phyloP scores from a whole-genome alignment of 2,888 invertebrate genomes.

The Choreutis nemorana region DNA sequence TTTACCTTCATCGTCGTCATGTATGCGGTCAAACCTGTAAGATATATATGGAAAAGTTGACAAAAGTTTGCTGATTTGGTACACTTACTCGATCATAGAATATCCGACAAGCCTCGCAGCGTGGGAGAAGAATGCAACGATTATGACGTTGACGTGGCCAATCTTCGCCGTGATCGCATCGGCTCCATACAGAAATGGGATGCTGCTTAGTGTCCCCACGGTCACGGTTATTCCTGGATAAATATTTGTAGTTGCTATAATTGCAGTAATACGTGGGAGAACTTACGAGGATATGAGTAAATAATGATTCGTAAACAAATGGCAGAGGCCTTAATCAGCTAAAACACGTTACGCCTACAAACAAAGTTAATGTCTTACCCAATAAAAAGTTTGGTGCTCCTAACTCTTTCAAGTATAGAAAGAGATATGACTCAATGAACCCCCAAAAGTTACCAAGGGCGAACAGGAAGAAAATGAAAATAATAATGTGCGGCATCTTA shows the following conservation, averaged over 20 bases:
- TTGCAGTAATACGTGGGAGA: too few relatives aligned
- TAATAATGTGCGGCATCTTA: slow-evolving; percentile 79
- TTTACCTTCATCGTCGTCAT: too few relatives aligned
- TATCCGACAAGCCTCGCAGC: slow-evolving; percentile 83
- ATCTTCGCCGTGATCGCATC: slow-evolving; percentile 82
- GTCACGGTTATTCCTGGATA: slow-evolving; percentile 80
- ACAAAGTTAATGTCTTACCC: slow-evolving; percentile 60
- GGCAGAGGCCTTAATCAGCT: neutral
- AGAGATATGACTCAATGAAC: slow-evolving; percentile 88
- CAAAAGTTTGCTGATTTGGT: too few relatives aligned
- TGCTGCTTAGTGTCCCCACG: slow-evolving; percentile 82
- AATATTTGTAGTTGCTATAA: slow-evolving; percentile 14
- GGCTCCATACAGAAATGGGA: slow-evolving; percentile 85
- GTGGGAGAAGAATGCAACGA: slow-evolving; percentile 86
- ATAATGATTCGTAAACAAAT: neutral
- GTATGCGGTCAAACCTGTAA: too few relatives aligned
- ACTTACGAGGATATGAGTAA: too few relatives aligned
- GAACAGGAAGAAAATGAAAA: slow-evolving; percentile 83
- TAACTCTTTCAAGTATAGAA: slow-evolving; percentile 84
- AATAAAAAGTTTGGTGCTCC: slow-evolving; percentile 84
- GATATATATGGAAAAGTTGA: too few relatives aligned
- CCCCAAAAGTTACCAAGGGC: slow-evolving; percentile 88
- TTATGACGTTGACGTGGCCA: slow-evolving; percentile 85
- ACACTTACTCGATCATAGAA: slow-evolving; percentile 85
- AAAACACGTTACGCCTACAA: neutral